Conservation (phyloP, 2,888 invertebrate species). For the Epsilonema sp. region DNA sequence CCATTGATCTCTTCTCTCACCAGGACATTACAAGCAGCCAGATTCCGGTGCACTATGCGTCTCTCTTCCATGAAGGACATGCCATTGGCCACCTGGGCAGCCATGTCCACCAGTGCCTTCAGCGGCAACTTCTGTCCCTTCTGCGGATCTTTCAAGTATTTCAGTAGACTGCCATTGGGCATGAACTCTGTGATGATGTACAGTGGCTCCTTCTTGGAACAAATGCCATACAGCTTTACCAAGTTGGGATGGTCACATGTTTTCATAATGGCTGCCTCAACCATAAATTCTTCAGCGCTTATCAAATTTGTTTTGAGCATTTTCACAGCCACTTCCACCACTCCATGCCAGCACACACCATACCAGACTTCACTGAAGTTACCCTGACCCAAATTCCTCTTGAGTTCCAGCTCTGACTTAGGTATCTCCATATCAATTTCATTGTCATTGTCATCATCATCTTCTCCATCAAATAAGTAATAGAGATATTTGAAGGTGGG, state of each 20-base stretch:
- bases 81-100: too few species aligned
- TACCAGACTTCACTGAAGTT: slow-evolving; percentile 95
- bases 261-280: too few species aligned
- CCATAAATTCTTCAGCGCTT: slow-evolving; percentile 85
- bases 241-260: too few species aligned
- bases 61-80: too few species aligned
- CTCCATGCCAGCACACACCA: slow-evolving; percentile 53
- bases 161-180: too few species aligned
- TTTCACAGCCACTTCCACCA: too few species aligned
- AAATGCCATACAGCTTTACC: too few species aligned
- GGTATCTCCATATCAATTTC: slow-evolving; percentile 93
- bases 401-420: slow-evolving; percentile 60
- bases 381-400: slow-evolving; percentile 75
- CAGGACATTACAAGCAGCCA: too few species aligned
- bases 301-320: slow-evolving; percentile 85
- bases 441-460: slow-evolving; percentile 79
- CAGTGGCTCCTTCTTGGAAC: too few species aligned
- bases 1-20: slow-evolving; percentile 42
- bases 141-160: slow-evolving; percentile 57
- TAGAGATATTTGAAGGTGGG: slow-evolving; percentile 86
- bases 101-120: slow-evolving; percentile 64
- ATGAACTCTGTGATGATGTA: too few species aligned
- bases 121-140: slow-evolving; percentile 67
- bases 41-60: too few species aligned
- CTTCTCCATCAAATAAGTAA: slow-evolving; percentile 85